Conservation (phyloP, 2,113 vertebrate species). For the Acanthisitta chloris region DNA sequence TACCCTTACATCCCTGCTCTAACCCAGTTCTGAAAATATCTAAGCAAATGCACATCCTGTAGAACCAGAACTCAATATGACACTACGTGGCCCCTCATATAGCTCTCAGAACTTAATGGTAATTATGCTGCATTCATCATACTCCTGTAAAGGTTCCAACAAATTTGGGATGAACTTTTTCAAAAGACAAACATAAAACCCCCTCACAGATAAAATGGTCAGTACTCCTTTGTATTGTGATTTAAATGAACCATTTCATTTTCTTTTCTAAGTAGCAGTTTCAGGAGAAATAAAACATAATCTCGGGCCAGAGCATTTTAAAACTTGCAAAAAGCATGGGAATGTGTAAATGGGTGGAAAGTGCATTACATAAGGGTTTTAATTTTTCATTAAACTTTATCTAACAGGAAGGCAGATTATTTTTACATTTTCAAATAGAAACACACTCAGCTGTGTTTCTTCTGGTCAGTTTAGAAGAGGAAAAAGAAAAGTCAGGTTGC, state of each 20-base stretch:
- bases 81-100: background rate
- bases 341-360: background rate
- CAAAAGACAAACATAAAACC: rapidly evolving
- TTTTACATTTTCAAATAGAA: background rate
- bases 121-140: background rate
- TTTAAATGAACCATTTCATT: background rate
- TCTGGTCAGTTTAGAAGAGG: background rate
- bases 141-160: background rate
- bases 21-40: background rate
- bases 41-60: background rate
- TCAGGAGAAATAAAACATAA: background rate
- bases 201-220: background rate
- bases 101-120: background rate
- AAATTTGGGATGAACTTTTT: background rate
- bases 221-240: background rate
- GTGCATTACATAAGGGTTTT: background rate
- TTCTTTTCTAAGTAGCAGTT: background rate
- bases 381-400: background rate
- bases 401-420: background rate
- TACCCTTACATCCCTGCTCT: background rate
- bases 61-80: background rate
- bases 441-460: background rate
- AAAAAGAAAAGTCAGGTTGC: background rate
- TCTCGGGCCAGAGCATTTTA: background rate
- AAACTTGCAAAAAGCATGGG: background rate